Evolutionary conservation across 2,113 vertebrate species (phyloP).

Genomic region (Lonchura striata): DNA sequence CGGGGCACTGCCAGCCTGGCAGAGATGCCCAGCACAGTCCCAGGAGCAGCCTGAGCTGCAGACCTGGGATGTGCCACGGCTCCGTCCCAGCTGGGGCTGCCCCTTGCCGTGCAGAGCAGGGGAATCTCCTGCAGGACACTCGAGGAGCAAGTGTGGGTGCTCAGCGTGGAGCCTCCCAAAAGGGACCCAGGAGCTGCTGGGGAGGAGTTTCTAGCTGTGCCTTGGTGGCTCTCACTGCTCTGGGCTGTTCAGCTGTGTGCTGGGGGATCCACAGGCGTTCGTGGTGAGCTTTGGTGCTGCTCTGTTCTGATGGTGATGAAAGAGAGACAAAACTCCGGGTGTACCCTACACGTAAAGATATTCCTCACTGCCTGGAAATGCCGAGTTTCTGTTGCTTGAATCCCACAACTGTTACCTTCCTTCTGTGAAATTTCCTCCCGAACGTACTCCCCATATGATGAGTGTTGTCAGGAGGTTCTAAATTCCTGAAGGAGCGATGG

Average conservation of each 20-base stretch:
- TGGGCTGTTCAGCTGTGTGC: neutral
- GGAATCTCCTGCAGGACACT: too few relatives aligned
- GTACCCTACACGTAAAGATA: neutral
- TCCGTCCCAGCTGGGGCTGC: rapidly evolving
- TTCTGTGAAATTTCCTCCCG: neutral
- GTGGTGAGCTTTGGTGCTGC: neutral
- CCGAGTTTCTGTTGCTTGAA: neutral
- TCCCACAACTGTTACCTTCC: neutral
- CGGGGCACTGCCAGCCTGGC: rapidly evolving
- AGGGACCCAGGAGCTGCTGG: neutral
- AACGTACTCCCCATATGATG: rapidly evolving
- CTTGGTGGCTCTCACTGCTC: neutral
- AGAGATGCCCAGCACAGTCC: rapidly evolving
- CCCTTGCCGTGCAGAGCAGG: rapidly evolving
- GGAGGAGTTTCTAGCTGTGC: neutral
- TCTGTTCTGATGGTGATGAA: neutral
- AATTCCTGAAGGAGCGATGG: neutral
- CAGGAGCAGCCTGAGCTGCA: rapidly evolving
- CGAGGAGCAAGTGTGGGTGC: too few relatives aligned
- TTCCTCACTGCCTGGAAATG: neutral
- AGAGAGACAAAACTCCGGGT: neutral
- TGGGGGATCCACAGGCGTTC: rapidly evolving
- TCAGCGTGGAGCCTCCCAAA: rapidly evolving
- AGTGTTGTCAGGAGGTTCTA: neutral
- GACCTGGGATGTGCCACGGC: neutral